These are phyloP conservation scores for Elachura formosa DNA, from an alignment of 2,113 vertebrate species.

Conservation along the genomic window DNA sequence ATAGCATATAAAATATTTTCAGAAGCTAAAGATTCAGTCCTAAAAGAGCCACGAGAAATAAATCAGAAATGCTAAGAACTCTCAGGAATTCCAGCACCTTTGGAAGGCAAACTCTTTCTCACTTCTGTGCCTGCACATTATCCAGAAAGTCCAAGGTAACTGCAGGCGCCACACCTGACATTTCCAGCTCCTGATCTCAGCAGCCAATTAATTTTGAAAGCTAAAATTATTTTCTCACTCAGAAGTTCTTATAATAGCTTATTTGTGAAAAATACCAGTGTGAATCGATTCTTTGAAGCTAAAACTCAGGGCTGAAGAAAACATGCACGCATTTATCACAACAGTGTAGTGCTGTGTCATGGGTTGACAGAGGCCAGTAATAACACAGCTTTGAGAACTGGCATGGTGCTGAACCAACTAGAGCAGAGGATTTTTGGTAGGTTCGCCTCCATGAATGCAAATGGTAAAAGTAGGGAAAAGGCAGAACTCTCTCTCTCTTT, in stretches of 20 bases:
- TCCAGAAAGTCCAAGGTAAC: background rate
- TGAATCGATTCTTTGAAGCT: slow-evolving; percentile 49
- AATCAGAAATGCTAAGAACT: background rate
- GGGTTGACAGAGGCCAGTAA: too few species aligned
- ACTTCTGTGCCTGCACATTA: background rate
- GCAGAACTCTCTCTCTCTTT: too few species aligned
- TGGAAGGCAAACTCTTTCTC: background rate
- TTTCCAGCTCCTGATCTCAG: background rate
- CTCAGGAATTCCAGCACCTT: background rate
- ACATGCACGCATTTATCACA: slow-evolving; percentile 46
- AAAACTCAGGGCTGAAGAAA: slow-evolving; percentile 57
- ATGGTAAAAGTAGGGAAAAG: too few species aligned
- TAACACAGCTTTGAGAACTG: too few species aligned
- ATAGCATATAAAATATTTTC: background rate
- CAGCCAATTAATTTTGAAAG: background rate
- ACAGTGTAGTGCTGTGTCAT: background rate
- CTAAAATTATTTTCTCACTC: slow-evolving; percentile 31
- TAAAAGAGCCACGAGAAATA: background rate
- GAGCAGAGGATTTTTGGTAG: too few species aligned
- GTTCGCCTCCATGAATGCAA: too few species aligned
- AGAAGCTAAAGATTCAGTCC: background rate
- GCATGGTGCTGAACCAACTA: too few species aligned
- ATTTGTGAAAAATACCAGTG: slow-evolving; percentile 60
- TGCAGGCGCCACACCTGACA: background rate
- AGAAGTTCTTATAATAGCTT: slow-evolving; percentile 33